phyloP scores from a whole-genome alignment of 2,797 vertebrate species.

The Echiichthys vipera region DNA sequence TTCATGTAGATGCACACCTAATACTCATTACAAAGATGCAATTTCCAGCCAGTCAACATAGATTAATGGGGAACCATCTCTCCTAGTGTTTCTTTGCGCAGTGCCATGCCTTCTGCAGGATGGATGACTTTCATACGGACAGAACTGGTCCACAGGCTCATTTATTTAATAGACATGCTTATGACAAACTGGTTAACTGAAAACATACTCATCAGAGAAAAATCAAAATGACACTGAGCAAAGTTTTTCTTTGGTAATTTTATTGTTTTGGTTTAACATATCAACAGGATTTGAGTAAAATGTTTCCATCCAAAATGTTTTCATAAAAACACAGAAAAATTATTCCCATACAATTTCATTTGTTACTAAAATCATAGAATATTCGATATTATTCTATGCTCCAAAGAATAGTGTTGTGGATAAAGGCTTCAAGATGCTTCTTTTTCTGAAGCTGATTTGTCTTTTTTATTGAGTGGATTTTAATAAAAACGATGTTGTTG shows the following conservation, averaged over 20 bases:
- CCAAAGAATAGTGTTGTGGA: background rate
- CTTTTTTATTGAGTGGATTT: background rate
- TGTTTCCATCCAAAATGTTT: constrained; percentile 19
- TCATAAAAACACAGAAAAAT: background rate
- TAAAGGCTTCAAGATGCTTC: background rate
- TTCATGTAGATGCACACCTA: constrained; percentile 92
- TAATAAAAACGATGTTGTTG: background rate
- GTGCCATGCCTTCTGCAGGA: constrained; percentile 79
- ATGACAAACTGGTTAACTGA: constrained; percentile 78
- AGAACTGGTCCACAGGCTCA: constrained; percentile 67
- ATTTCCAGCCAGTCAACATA: constrained; percentile 88
- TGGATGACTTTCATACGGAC: constrained; percentile 85
- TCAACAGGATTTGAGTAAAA: constrained; percentile 19
- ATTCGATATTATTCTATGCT: background rate
- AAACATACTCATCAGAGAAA: constrained; percentile 69
- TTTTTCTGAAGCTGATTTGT: background rate
- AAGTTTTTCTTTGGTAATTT: constrained; percentile 52
- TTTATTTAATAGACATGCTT: constrained; percentile 80
- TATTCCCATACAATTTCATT: background rate
- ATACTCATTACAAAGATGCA: constrained; percentile 92
- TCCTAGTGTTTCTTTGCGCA: constrained; percentile 79
- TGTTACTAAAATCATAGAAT: background rate
- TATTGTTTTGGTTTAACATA: constrained; percentile 44
- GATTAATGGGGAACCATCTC: constrained; percentile 87
- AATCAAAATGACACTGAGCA: constrained; percentile 63